phyloP scores from a whole-genome alignment of 92 coral and sea anemone genomes.

The Palythoa heliodiscus region DNA sequence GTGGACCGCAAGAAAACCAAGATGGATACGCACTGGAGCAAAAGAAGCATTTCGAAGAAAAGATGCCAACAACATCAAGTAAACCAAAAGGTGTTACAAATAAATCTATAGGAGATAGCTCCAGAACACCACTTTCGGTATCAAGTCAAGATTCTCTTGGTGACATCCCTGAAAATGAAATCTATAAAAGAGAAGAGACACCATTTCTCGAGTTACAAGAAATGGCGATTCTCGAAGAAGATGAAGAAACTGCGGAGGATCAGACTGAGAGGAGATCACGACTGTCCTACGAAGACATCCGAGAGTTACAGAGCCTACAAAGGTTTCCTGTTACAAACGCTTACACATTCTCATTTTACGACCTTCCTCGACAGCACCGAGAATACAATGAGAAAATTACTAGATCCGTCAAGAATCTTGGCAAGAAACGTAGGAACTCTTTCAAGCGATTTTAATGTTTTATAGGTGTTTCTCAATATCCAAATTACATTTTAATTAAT shows the following conservation, averaged over 20 bases:
- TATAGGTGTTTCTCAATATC: not conserved
- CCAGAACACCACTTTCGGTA: constrained; percentile 1
- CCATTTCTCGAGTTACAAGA: constrained; percentile 38
- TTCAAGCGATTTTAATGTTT: not conserved
- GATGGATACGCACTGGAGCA: constrained; percentile 11
- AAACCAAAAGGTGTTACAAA: not conserved
- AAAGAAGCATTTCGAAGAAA: constrained; percentile 10
- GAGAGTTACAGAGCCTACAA: constrained; percentile 42
- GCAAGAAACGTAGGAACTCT: constrained; percentile 27
- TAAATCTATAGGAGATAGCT: not conserved
- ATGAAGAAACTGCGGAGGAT: constrained; percentile 15
- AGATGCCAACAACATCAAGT: not conserved
- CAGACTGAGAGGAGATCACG: constrained; percentile 36
- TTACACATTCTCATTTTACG: constrained; percentile 75
- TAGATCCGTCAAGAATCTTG: constrained; percentile 50
- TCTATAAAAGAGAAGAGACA: constrained; percentile 31
- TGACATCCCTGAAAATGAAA: constrained; percentile 14
- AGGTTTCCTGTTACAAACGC: constrained; percentile 80
- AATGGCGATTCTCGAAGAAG: constrained; percentile 26
- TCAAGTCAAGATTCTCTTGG: constrained; percentile 34
- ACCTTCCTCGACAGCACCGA: constrained; percentile 72
- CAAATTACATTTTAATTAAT: not conserved
- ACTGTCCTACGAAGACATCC: constrained; percentile 16
- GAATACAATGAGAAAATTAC: constrained; percentile 58
- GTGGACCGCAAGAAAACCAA: constrained; percentile 1